phyloP scores from a whole-genome alignment of 2,888 invertebrate species.

The Antheraea assamensis region DNA sequence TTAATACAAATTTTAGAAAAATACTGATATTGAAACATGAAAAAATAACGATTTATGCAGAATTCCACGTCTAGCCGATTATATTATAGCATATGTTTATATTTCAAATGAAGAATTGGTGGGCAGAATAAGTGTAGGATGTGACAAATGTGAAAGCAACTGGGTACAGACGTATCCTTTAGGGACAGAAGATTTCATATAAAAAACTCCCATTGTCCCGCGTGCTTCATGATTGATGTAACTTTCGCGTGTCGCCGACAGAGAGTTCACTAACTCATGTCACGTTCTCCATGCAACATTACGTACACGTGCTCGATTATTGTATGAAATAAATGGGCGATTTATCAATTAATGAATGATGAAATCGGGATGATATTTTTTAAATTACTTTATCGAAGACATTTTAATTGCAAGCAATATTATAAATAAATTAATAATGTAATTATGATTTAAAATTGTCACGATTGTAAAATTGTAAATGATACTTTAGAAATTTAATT shows the following conservation, averaged over 20 bases:
- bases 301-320: constrained; percentile 17
- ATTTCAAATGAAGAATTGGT: background rate
- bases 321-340: constrained; percentile 2
- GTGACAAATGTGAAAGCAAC: constrained; percentile 56
- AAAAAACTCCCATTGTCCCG: constrained; percentile 60
- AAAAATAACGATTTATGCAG: no score
- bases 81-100: background rate
- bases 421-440: background rate
- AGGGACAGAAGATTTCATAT: constrained; percentile 51
- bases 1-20: no score
- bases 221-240: constrained; percentile 67
- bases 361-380: background rate
- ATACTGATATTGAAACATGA: no score
- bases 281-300: constrained; percentile 17
- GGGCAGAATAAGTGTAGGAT: constrained; percentile 26
- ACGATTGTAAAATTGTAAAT: no score
- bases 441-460: background rate
- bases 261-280: constrained; percentile 31
- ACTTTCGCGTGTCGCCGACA: constrained; percentile 61
- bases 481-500: background rate
- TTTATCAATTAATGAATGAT: background rate
- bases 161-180: constrained; percentile 46
- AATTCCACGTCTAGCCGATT: no score
- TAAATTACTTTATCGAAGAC: background rate
- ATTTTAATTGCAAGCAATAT: background rate